Conservation (phyloP, 2,113 vertebrate genomes). For the Eudyptes chrysolophus region DNA sequence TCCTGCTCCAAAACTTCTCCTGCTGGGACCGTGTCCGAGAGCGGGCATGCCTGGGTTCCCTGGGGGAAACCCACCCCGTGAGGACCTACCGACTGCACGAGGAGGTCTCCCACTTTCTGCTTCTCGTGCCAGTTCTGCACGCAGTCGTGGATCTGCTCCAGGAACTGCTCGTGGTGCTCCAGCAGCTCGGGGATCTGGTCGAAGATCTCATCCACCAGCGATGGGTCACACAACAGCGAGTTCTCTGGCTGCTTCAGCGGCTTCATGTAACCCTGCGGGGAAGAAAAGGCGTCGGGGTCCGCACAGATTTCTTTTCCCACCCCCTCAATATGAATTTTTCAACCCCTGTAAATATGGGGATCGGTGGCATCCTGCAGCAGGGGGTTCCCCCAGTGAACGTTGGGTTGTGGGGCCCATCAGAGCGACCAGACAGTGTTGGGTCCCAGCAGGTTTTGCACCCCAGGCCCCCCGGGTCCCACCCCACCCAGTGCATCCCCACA, state of each 20-base stretch:
- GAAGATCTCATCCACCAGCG: constrained; percentile 96
- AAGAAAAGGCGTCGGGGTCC: neutral
- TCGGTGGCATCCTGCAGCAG: neutral
- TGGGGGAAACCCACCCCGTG: accelerated
- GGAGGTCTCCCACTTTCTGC: constrained; percentile 92
- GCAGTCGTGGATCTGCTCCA: constrained; percentile 89
- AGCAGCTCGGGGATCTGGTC: constrained; percentile 97
- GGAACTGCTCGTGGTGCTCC: constrained; percentile 95
- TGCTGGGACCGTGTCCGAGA: neutral
- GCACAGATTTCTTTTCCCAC: neutral
- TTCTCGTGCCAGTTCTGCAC: constrained; percentile 93
- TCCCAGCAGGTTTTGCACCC: neutral
- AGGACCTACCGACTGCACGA: constrained; percentile 89
- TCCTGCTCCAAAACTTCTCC: neutral
- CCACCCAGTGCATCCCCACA: accelerated
- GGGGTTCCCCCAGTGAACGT: accelerated
- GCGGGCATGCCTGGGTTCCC: neutral
- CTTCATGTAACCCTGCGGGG: constrained; percentile 91
- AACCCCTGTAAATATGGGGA: accelerated
- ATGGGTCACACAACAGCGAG: constrained; percentile 87
- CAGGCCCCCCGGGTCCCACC: neutral
- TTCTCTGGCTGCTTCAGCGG: constrained; percentile 94
- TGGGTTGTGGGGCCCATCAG: neutral
- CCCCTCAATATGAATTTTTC: neutral
- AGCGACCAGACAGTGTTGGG: accelerated